phyloP scores from a whole-genome alignment of 2,797 vertebrate species.

The Microtus obscurus region DNA sequence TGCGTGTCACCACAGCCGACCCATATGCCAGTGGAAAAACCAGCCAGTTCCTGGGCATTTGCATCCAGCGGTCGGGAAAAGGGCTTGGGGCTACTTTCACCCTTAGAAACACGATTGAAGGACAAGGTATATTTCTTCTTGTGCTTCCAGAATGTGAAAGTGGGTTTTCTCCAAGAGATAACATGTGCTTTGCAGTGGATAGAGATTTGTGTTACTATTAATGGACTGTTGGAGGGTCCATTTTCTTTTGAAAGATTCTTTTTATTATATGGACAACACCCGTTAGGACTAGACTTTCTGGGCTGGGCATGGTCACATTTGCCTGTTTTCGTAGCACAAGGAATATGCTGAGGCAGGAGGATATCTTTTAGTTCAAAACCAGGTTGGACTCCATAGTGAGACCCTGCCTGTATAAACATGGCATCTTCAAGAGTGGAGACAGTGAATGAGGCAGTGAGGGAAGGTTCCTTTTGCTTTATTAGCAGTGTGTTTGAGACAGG shows the following conservation, averaged over 20 bases:
- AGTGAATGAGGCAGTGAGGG: neutral
- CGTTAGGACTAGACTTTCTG: neutral
- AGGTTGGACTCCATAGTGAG: neutral
- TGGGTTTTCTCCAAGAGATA: neutral
- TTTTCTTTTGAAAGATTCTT: neutral
- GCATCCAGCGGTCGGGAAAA: conserved; percentile 92
- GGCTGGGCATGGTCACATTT: neutral
- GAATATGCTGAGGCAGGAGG: neutral
- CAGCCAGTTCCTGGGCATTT: conserved; percentile 94
- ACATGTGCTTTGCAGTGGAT: neutral
- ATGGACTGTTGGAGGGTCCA: neutral
- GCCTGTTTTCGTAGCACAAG: neutral
- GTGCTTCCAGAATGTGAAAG: neutral
- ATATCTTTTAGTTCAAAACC: neutral
- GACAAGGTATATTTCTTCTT: conserved; percentile 90
- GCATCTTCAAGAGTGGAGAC: neutral
- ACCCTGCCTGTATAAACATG: neutral
- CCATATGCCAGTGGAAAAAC: conserved; percentile 89
- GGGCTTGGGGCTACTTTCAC: conserved; percentile 95
- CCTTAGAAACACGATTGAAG: conserved; percentile 94
- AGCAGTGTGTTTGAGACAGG: neutral
- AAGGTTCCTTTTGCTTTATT: neutral
- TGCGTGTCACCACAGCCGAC: conserved; percentile 93
- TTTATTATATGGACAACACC: neutral
- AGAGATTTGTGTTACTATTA: neutral